Evolutionary conservation across 2,888 invertebrate genomes (phyloP).

Genomic region (Aquatica leii): DNA sequence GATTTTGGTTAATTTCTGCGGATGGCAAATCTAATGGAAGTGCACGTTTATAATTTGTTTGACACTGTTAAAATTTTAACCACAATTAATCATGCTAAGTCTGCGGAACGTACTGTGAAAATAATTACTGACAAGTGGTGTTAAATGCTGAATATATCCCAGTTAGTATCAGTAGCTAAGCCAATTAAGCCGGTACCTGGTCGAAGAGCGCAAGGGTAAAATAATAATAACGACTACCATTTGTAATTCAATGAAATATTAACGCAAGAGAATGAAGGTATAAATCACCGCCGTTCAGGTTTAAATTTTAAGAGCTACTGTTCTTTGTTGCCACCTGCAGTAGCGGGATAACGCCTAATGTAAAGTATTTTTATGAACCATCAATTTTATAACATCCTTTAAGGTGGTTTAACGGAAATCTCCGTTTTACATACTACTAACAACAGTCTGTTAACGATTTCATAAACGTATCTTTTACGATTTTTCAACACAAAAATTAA

Average conservation of each 20-base stretch:
- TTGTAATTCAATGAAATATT: constrained; percentile 57
- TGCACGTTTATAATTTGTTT: too few species aligned
- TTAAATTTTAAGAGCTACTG: constrained; percentile 37
- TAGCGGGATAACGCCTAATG: constrained; percentile 28
- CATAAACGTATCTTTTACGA: too few species aligned
- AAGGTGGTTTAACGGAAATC: constrained; percentile 31
- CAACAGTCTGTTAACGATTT: constrained; percentile 9
- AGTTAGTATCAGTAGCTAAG: constrained; percentile 53
- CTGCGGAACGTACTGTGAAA: constrained; percentile 36
- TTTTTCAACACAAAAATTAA: too few species aligned
- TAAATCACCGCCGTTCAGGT: constrained; percentile 46
- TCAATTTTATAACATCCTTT: constrained; percentile 26
- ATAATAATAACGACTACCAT: constrained; percentile 57
- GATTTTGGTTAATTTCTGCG: too few species aligned
- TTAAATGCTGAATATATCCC: constrained; percentile 54
- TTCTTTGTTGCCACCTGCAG: constrained; percentile 29
- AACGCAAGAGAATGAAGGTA: constrained; percentile 50
- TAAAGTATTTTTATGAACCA: constrained; percentile 33
- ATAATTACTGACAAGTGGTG: constrained; percentile 55
- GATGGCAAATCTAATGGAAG: too few species aligned
- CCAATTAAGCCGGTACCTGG: constrained; percentile 55
- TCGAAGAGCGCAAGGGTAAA: constrained; percentile 51
- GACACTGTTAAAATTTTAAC: too few species aligned
- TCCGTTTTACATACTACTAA: constrained; percentile 28
- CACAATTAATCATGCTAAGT: constrained; percentile 24